Evolutionary conservation across 2,888 invertebrate species (phyloP).

Genomic region (Dryobota labecula): DNA sequence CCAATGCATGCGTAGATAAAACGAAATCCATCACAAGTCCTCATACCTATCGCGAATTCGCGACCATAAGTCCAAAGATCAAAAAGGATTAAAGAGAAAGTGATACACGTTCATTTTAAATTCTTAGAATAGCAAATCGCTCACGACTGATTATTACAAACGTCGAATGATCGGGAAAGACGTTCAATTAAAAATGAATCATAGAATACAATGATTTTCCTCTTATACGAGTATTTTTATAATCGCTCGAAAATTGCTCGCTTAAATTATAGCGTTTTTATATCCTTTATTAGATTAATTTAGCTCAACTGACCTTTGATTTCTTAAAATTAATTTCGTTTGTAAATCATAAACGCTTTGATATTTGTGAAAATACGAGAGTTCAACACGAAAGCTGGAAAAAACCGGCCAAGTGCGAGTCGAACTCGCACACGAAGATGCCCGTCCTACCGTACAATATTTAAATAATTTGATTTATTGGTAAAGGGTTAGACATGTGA

Average conservation of each 20-base stretch:
- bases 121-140: constrained; percentile 24
- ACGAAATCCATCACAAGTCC: no score
- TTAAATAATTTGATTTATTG: no score
- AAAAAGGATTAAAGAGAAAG: constrained; percentile 20
- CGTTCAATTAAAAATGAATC: neutral
- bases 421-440: no score
- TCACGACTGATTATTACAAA: neutral
- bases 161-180: constrained; percentile 13
- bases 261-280: neutral
- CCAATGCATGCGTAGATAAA: no score
- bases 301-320: neutral
- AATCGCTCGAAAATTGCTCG: neutral
- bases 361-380: neutral
- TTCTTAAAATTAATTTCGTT: neutral
- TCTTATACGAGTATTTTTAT: constrained; percentile 18
- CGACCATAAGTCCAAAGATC: no score
- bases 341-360: neutral
- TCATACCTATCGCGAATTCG: no score
- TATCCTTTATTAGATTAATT: neutral
- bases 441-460: no score
- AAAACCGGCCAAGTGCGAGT: neutral
- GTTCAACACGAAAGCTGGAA: neutral
- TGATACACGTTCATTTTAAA: neutral
- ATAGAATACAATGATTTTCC: neutral
- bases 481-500: no score